These are phyloP conservation scores for Myotis vivesi DNA, from an alignment of 2,797 vertebrate genomes.

Conservation along the genomic window DNA sequence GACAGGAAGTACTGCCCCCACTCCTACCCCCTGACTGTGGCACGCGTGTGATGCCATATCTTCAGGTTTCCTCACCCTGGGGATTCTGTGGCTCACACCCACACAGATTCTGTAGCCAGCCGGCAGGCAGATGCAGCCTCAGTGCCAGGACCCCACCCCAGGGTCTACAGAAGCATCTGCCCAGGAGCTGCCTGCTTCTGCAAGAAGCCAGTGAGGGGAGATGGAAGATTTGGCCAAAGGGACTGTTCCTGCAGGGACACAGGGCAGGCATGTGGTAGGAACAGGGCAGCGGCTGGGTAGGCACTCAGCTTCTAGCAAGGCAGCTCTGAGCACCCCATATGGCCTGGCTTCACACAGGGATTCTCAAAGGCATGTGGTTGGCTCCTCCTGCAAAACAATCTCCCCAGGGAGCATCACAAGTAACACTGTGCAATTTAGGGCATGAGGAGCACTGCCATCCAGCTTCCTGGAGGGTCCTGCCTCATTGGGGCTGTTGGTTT, in stretches of 20 bases:
- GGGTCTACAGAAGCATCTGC: neutral
- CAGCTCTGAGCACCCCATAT: neutral
- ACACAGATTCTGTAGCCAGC: neutral
- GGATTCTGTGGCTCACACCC: neutral
- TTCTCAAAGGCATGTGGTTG: neutral
- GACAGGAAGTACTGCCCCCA: neutral
- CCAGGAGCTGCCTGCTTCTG: neutral
- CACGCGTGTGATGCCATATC: fast-evolving
- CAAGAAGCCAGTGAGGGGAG: neutral
- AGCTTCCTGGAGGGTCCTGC: neutral
- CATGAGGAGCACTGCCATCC: neutral
- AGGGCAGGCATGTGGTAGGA: neutral
- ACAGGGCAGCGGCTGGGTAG: fast-evolving
- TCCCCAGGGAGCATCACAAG: neutral
- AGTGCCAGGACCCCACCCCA: neutral
- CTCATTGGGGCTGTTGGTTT: neutral
- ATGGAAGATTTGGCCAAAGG: neutral
- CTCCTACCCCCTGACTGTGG: neutral
- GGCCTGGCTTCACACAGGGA: neutral
- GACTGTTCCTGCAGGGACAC: neutral
- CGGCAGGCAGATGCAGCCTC: neutral
- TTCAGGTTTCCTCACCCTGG: neutral
- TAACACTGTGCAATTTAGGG: neutral
- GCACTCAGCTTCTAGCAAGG: neutral
- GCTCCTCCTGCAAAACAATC: neutral